Evolutionary conservation across 1,140 invertebrate species (phyloP).

Genomic region (Brachionus sp.): DNA sequence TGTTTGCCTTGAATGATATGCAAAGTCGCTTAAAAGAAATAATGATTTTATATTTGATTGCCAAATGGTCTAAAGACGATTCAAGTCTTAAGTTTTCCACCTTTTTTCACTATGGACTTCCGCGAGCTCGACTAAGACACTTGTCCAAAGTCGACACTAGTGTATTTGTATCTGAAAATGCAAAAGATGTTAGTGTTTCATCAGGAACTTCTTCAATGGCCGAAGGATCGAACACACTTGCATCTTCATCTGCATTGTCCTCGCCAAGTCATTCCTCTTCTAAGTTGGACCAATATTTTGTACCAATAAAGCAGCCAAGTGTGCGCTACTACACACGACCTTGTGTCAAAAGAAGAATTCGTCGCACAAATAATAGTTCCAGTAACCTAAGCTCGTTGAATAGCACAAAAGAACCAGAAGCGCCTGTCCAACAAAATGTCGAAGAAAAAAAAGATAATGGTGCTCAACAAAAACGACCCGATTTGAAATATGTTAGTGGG

Average conservation of each 20-base stretch:
- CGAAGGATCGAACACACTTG: not conserved
- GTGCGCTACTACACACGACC: not conserved
- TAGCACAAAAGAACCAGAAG: not conserved
- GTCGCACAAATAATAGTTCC: not conserved
- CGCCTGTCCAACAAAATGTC: not conserved
- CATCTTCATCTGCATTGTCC: not conserved
- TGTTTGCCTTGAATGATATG: not conserved
- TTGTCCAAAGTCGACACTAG: not conserved
- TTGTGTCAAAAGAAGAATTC: not conserved
- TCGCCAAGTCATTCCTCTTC: not conserved
- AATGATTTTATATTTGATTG: slow-evolving; percentile 16
- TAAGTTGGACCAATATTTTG: not conserved
- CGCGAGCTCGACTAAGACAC: not conserved
- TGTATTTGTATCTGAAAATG: not conserved
- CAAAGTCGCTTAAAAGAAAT: not conserved
- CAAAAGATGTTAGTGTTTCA: not conserved
- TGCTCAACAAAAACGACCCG: not conserved
- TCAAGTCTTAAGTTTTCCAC: slow-evolving; percentile 30
- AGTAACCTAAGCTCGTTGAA: not conserved
- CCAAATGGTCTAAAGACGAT: slow-evolving; percentile 38
- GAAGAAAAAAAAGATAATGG: not conserved
- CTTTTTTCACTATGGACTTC: slow-evolving; percentile 38
- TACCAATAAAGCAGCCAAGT: not conserved
- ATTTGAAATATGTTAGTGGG: slow-evolving; percentile 25
- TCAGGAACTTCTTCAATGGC: not conserved